Percentiles rank a stretch among this genome's conserved stretches.
phyloP scores from a whole-genome alignment of 2,888 invertebrate species.

The Drosophila nigritarsus region DNA sequence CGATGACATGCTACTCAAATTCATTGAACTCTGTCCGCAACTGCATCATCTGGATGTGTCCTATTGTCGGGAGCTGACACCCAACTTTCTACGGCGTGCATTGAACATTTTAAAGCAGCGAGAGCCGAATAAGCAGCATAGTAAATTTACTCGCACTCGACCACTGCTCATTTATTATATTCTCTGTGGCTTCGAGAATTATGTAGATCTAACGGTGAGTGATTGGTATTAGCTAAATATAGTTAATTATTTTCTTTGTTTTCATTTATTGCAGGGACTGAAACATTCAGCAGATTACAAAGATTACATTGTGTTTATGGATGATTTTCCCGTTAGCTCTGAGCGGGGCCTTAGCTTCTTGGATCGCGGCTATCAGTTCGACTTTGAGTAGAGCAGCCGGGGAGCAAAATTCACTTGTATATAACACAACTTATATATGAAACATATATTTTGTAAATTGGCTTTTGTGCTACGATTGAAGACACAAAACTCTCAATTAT shows the following conservation, averaged over 20 bases:
- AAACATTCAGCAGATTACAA: constrained; percentile 62
- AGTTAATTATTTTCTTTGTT: background rate
- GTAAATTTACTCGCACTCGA: constrained; percentile 39
- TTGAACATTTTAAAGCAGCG: constrained; percentile 58
- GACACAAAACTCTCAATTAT: constrained; percentile 14
- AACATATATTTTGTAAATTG: constrained; percentile 29
- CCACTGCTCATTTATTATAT: constrained; percentile 70
- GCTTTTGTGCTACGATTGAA: constrained; percentile 28
- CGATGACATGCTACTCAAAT: constrained; percentile 67
- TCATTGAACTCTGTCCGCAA: constrained; percentile 68
- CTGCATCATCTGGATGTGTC: constrained; percentile 77
- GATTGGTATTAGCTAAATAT: background rate
- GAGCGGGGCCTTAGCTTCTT: constrained; percentile 80
- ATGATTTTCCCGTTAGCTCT: constrained; percentile 73
- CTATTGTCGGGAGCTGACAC: constrained; percentile 71
- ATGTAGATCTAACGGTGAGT: constrained; percentile 66
- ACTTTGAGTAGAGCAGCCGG: constrained; percentile 61
- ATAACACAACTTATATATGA: constrained; percentile 28
- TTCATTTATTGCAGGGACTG: constrained; percentile 58
- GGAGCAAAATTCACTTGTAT: constrained; percentile 29
- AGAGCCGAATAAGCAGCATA: constrained; percentile 46
- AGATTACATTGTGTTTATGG: constrained; percentile 62
- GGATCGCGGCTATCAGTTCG: constrained; percentile 80
- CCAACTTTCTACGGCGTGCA: constrained; percentile 60
- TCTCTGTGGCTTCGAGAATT: constrained; percentile 72